Evolutionary conservation across 1,140 invertebrate species (phyloP).

Genomic region (Danaus melanippus): DNA sequence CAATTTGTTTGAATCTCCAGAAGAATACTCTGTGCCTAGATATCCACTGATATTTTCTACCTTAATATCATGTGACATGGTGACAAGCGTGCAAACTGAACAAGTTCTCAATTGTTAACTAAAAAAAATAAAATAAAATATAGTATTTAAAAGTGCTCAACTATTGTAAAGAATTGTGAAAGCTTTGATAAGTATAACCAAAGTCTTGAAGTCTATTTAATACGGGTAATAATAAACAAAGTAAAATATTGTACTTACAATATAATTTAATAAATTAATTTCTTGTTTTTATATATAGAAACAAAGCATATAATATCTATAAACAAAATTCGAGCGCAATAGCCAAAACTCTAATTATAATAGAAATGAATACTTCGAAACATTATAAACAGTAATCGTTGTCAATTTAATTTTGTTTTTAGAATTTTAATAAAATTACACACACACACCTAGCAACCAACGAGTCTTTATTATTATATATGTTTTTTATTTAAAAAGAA

Average conservation of each 20-base stretch:
- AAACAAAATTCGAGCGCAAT: no score
- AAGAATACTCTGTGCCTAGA: slow-evolving; percentile 43
- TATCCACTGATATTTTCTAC: slow-evolving; percentile 34
- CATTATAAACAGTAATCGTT: slow-evolving; percentile 11
- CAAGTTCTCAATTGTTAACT: no score
- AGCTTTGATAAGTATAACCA: not conserved
- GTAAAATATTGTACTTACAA: no score
- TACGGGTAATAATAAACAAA: no score
- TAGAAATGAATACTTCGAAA: slow-evolving; percentile 16
- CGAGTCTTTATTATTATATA: slow-evolving; percentile 13
- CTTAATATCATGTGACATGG: slow-evolving; percentile 46
- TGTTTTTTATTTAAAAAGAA: no score
- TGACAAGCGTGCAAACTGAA: slow-evolving; percentile 36
- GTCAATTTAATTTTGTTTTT: slow-evolving; percentile 38
- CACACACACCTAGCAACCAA: slow-evolving; percentile 6
- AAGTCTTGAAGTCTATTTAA: no score
- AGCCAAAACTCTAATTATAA: slow-evolving; percentile 5
- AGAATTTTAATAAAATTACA: slow-evolving; percentile 27
- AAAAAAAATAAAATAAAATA: no score
- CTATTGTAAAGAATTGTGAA: no score
- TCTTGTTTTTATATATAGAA: no score
- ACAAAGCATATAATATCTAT: no score
- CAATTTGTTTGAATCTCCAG: slow-evolving; percentile 52
- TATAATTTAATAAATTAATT: no score
- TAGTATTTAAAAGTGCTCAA: no score